Percentiles rank a stretch among this genome's conserved stretches.
Conservation (phyloP, 2,797 vertebrate genomes). For the Chaetodon trifasciatus region DNA sequence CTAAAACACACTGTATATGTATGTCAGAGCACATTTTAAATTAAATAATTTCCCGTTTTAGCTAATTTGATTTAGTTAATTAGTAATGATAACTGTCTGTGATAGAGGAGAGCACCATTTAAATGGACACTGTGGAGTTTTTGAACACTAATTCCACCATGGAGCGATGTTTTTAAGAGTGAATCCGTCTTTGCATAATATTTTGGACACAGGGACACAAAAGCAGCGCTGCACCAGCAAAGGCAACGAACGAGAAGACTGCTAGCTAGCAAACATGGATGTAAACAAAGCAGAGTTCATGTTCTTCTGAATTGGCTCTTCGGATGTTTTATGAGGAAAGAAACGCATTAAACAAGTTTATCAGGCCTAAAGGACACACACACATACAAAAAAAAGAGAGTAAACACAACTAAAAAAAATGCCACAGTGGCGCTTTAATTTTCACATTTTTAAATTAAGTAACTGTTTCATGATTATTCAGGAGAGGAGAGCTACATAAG, state of each 20-base stretch:
- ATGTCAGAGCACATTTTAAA: background rate
- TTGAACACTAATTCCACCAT: background rate
- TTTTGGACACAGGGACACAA: no score
- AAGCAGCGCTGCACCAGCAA: background rate
- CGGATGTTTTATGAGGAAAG: background rate
- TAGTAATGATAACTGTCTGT: background rate
- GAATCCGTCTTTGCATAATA: background rate
- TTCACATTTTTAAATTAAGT: no score
- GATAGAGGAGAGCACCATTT: background rate
- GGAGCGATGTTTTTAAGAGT: background rate
- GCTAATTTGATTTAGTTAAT: background rate
- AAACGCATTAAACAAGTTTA: background rate
- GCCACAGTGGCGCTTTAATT: no score
- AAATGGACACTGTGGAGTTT: background rate
- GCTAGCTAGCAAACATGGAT: background rate
- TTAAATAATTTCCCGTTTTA: background rate
- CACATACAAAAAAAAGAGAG: background rate
- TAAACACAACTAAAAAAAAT: background rate
- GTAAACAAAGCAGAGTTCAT: background rate
- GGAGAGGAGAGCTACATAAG: background rate
- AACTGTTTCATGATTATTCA: background rate
- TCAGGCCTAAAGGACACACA: background rate
- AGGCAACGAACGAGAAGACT: background rate
- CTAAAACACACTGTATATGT: no score
- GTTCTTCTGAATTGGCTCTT: background rate